Evolutionary conservation across 2,888 invertebrate species (phyloP), one percentile per base, ranked within the genome.

Genomic region (Acronicta leporina): DNA sequence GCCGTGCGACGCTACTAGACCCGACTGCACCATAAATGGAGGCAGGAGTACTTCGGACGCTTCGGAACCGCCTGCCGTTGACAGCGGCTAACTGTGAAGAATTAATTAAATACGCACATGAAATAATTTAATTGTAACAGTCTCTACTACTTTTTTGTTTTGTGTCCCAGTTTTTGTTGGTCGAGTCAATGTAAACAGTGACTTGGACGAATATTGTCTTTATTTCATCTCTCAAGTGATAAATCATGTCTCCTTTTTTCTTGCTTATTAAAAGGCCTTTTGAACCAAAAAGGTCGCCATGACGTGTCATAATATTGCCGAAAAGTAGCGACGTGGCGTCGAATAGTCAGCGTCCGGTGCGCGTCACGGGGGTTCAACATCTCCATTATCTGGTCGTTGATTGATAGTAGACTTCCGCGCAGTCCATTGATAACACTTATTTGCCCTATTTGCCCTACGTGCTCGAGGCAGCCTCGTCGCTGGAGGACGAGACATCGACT

Each of bases 371-470:
- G 85, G 88, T 88, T 90, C 88, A 89, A 88, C 87, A 87, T 89
- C 87, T 87, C 87, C 79, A 89, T 92, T 91, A 92, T 91, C 87
- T 86, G 77, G 71, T 79, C 73, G 84, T 86, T 92, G 92, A 92
- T 92, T 92, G 92, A 93, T 92, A 90, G 88, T 86, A 79, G 80
- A 86, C 91, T 88, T 92, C 92, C 90, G 90, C 81, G 72, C 77
- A 71, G 76, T 73, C 75, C 69, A 75, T 79, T 83, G 81, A 84
- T 86, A 84, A 85, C 84, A 84, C 81, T 82, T 84, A 81, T 84
- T 72, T 84, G 87, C 80, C 83, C 87, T 87, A 84, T 77, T 86
- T 84, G 83, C 80, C 85, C 83, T 84, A 73, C 77, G 75, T 72
- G 63, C 42, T 46, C 47, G 48, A 53, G 52, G 54, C 57, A 59